Percentiles rank a stretch among this genome's conserved stretches.
These are phyloP conservation scores for Neosilurus mollespiculum DNA, from an alignment of 2,797 vertebrate genomes.

Conservation along the genomic window DNA sequence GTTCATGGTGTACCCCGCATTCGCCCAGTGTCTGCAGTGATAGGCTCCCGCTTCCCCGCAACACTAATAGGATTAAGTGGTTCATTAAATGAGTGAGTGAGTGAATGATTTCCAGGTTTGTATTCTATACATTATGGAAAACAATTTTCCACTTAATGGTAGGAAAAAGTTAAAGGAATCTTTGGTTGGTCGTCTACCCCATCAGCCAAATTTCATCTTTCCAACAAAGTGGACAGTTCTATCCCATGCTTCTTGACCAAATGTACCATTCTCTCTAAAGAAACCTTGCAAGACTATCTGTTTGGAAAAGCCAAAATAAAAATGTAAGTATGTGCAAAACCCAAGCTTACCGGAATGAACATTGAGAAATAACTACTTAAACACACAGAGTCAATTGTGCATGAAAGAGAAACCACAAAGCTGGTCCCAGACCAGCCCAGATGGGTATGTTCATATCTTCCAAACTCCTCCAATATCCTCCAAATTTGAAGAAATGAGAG, in stretches of 20 bases:
- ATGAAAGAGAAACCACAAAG: neutral
- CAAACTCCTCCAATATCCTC: constrained; percentile 1
- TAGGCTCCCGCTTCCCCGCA: too few species aligned
- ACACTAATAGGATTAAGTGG: too few species aligned
- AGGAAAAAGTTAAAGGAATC: neutral
- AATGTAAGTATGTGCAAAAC: neutral
- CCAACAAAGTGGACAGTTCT: too few species aligned
- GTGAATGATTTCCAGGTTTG: too few species aligned
- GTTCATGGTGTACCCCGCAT: too few species aligned
- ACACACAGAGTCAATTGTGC: constrained; percentile 8
- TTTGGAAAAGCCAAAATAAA: neutral
- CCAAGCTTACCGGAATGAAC: neutral
- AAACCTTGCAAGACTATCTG: neutral
- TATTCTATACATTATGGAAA: too few species aligned
- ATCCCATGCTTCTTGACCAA: neutral
- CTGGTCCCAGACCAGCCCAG: constrained; percentile 22
- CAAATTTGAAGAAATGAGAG: constrained; percentile 4
- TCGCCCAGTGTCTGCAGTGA: too few species aligned
- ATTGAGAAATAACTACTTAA: constrained; percentile 1
- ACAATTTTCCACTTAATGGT: neutral
- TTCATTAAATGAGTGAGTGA: too few species aligned
- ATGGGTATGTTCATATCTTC: constrained; percentile 25
- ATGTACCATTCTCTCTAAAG: too few species aligned
- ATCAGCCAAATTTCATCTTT: neutral
- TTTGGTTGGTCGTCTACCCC: neutral